Base-by-base conservation (phyloP, 2,888 invertebrate genomes). In the Machimus rusticus region DNA sequence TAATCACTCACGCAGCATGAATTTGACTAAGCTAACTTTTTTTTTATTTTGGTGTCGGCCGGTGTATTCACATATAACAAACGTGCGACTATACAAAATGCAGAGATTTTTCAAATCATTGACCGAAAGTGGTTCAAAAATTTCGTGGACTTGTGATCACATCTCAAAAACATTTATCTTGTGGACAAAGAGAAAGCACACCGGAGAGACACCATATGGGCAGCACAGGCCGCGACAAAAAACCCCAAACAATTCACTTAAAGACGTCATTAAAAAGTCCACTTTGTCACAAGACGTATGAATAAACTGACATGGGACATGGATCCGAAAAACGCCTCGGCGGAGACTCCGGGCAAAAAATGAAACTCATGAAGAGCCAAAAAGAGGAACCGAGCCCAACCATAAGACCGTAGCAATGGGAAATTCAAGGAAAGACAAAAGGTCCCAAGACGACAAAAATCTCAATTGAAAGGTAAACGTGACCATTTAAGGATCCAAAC, bases 191-290 rank as follows among this genome's bases (percentile, higher is more conserved):
- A 86, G 86, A 86, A 86, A 86, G 86, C 86, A 86, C 37, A 86
- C 76, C 37, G 77, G 86, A 77, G 77, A 77, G 76, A 46, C 86
- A 86, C 86, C 76, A 86, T 77, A 86, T 77, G 77, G 77, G 77
- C 77, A 86, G 37, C 76, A 37, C n/a, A 86, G 74, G 37, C 31
- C 55, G 19, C 31, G 3, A 34, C 76, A 57, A 88, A 88, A 89
- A 87, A 89, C 77, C 87, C 81, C 78, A 89, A 89, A 89, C 89
- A 89, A 89, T 89, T 89, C 88, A 89, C 89, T 89, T 89, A 89
- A 89, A 89, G 89, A 88, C 87, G 88, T 89, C 89, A 89, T 89
- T 89, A 89, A 87, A 88, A 87, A 89, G 88, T 86, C 87, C 89
- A 88, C 89, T 89, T 89, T 89, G 89, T 89, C 89, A 89, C 89